These are phyloP conservation scores for Anser cygnoides DNA, from an alignment of 2,113 vertebrate species.

Conservation along the genomic window DNA sequence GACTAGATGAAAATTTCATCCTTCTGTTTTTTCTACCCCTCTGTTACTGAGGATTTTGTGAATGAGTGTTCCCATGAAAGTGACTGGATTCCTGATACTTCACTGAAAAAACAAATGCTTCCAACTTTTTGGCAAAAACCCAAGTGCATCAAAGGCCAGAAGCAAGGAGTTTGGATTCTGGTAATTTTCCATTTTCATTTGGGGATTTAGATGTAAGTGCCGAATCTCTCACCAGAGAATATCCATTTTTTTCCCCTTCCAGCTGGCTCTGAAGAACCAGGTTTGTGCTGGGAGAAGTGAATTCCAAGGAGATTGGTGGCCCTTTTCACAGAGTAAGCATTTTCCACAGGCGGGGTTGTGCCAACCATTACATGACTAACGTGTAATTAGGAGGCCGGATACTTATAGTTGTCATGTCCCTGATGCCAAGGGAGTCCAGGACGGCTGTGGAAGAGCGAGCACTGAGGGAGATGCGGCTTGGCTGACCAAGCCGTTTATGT, in stretches of 20 bases:
- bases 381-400: constrained; percentile 66
- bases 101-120: not conserved
- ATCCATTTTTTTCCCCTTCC: not conserved
- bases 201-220: not conserved
- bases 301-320: constrained; percentile 45
- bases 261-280: not conserved
- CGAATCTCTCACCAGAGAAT: not conserved
- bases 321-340: constrained; percentile 62
- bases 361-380: constrained; percentile 62
- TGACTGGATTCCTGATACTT: not conserved
- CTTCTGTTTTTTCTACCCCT: not conserved
- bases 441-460: constrained; percentile 48
- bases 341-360: constrained; percentile 71
- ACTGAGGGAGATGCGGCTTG: not conserved
- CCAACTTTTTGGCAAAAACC: not conserved
- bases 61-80: not conserved
- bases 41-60: not conserved
- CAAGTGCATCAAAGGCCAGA: not conserved
- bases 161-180: not conserved
- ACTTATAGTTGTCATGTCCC: constrained; percentile 65
- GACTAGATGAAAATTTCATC: not conserved
- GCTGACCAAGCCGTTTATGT: constrained; percentile 16
- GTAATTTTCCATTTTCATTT: not conserved
- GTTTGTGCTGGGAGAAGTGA: constrained; percentile 41
- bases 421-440: constrained; percentile 49